Base-by-base conservation (phyloP, 2,797 vertebrate species). In the Notolabrus celidotus region DNA sequence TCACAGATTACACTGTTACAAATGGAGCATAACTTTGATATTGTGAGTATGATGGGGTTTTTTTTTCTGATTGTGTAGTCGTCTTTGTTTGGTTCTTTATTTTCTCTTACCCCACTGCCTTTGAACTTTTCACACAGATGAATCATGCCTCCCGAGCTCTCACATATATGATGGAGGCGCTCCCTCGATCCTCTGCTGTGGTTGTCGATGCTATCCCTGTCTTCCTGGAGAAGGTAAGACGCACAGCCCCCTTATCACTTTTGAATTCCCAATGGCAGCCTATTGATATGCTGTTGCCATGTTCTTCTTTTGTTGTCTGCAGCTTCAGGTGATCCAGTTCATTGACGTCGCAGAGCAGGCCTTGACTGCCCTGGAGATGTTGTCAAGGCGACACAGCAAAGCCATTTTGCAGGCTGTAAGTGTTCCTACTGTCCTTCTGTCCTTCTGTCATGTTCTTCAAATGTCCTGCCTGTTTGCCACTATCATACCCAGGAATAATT, bases 11-110 rank as follows among this genome's bases (percentile, higher is more conserved):
- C 97, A 19, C 91, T 99, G 90, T 94, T 99, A 85, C 98, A 99
- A 92, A 99, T 99, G 98, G 98, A 99, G 87, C 97, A 99, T 94
- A 99, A 99, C 89, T 99, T 99, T 86, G 98, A 99, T 90, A 99
- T 99, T 94, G 98, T 99, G 92, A 99, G 98, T 98, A 91, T 77
- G 14, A 67, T 20, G 3, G 12, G n/a, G n/a, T n/a, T n/a, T 14
- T 19, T 82, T 76, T 25, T 19, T 22, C 27, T 51, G 7, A 0
- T 5, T 67, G 5, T 25, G 20, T 2, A 36, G 29, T 31, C 11
- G 0, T 17, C 10, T n/a, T 17, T 2, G 19, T 67, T 50, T 31
- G 5, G 16, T 41, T 60, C 0, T 1, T 47, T 29, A 1, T 16
- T 34, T 66, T 69, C 45, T 65, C 1, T 74, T 56, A 79, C 20